Percentiles rank a stretch among this genome's conserved stretches.
phyloP scores from a whole-genome alignment of 1,140 invertebrate species.

The Heliothis subflexa region DNA sequence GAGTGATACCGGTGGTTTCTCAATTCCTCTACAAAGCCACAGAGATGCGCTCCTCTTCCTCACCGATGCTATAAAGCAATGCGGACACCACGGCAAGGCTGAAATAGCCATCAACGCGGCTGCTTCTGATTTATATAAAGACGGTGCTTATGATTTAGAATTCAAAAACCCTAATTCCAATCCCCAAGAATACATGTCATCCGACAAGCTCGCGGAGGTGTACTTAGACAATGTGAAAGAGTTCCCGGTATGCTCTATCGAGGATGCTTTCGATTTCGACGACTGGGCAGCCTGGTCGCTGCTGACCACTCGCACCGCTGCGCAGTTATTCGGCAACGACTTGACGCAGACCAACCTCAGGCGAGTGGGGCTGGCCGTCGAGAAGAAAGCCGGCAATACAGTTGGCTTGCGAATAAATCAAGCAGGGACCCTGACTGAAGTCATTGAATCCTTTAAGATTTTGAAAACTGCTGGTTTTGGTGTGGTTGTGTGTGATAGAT shows the following conservation, averaged over 20 bases:
- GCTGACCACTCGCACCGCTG: constrained; percentile 90
- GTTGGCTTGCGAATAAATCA: constrained; percentile 98
- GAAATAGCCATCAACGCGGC: constrained; percentile 99
- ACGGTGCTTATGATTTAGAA: constrained; percentile 97
- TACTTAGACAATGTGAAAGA: constrained; percentile 96
- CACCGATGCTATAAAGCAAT: constrained; percentile 95
- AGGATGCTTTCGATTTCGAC: constrained; percentile 98
- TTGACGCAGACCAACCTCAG: constrained; percentile 94
- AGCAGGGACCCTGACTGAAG: constrained; percentile 98
- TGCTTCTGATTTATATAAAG: constrained; percentile 96
- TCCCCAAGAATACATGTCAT: constrained; percentile 90
- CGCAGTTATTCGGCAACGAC: constrained; percentile 98
- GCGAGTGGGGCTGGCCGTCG: constrained; percentile 96
- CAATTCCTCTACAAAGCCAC: constrained; percentile 97
- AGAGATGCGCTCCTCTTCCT: constrained; percentile 96
- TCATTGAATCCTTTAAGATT: constrained; percentile 96
- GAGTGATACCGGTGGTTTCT: constrained; percentile 99
- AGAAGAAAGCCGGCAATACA: constrained; percentile 98
- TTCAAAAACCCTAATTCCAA: constrained; percentile 98
- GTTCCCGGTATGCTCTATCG: constrained; percentile 97
- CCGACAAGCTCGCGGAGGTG: constrained; percentile 93
- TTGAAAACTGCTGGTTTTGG: constrained; percentile 97
- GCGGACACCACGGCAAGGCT: constrained; percentile 94
- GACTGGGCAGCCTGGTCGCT: constrained; percentile 97
- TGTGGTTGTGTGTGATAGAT: constrained; percentile 96